These are phyloP conservation scores for Plumapathes pennacea DNA, from an alignment of 92 coral and sea anemone species.

Conservation along the genomic window DNA sequence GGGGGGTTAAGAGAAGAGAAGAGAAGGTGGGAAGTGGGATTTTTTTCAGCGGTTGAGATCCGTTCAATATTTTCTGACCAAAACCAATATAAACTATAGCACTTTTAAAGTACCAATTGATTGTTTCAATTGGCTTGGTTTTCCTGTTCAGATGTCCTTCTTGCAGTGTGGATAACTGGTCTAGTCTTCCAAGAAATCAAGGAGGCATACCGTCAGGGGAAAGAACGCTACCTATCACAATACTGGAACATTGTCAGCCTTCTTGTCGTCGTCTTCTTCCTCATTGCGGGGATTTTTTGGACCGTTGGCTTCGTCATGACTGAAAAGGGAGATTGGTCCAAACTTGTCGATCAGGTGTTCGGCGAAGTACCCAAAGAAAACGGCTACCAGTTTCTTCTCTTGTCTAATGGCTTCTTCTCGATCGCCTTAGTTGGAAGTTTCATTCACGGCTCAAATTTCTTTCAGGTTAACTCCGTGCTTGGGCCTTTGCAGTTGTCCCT, in stretches of 20 bases:
- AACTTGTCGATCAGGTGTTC: conserved; percentile 4
- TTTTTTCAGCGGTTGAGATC: no score
- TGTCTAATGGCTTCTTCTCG: conserved; percentile 76
- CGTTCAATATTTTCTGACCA: no score
- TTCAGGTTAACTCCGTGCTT: conserved; percentile 65
- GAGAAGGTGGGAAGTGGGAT: no score
- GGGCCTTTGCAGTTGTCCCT: conserved; percentile 89
- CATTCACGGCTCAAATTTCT: conserved; percentile 56
- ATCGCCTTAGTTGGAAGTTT: conserved; percentile 65
- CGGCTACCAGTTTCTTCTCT: conserved; percentile 53
- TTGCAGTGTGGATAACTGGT: conserved; percentile 68
- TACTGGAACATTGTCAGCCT: conserved; percentile 85
- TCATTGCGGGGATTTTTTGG: conserved; percentile 73
- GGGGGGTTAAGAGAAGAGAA: no score
- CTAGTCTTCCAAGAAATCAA: conserved; percentile 68
- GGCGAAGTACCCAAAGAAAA: background rate
- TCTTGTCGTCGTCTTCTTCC: conserved; percentile 63
- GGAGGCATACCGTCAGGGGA: conserved; percentile 67
- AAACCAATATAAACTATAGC: no score
- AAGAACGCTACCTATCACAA: conserved; percentile 75
- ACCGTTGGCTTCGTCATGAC: conserved; percentile 54
- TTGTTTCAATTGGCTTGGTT: no score
- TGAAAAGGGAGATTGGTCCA: conserved; percentile 16
- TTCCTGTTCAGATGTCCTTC: conserved; percentile 46
- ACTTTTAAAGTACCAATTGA: no score